Conservation (phyloP, 2,797 vertebrate species). For the Eleutherodactylus coqui region DNA sequence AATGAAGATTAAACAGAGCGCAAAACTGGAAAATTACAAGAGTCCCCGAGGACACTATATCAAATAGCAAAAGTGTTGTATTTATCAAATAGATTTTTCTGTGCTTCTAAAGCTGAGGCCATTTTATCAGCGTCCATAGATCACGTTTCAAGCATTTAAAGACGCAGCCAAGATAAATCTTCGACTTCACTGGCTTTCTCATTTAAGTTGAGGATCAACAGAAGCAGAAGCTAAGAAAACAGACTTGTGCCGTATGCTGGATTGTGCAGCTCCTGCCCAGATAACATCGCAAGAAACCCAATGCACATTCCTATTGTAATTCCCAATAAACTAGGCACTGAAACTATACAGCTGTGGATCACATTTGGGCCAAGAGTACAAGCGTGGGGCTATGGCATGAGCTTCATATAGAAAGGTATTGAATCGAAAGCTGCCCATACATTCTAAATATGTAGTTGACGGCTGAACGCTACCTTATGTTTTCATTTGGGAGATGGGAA, state of each 20-base stretch:
- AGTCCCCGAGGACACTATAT: conserved; percentile 9
- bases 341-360: neutral
- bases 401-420: neutral
- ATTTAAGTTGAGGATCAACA: conserved; percentile 15
- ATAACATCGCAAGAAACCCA: neutral
- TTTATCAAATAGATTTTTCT: conserved; percentile 48
- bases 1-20: conserved; percentile 56
- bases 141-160: conserved; percentile 5
- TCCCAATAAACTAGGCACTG: neutral
- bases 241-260: conserved; percentile 4
- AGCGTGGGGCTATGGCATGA: neutral
- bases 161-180: conserved; percentile 3
- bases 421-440: neutral
- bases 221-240: conserved; percentile 18
- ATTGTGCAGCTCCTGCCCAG: neutral
- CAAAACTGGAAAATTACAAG: conserved; percentile 48
- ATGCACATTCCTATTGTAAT: neutral
- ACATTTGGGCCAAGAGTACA: neutral
- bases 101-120: conserved; percentile 25
- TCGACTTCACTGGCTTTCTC: conserved; percentile 13
- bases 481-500: neutral
- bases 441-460: neutral
- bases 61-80: conserved; percentile 34
- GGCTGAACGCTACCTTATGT: too few relatives aligned
- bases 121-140: conserved; percentile 20